phyloP scores from a whole-genome alignment of 2,888 invertebrate species.

The Leptopilina myrica region DNA sequence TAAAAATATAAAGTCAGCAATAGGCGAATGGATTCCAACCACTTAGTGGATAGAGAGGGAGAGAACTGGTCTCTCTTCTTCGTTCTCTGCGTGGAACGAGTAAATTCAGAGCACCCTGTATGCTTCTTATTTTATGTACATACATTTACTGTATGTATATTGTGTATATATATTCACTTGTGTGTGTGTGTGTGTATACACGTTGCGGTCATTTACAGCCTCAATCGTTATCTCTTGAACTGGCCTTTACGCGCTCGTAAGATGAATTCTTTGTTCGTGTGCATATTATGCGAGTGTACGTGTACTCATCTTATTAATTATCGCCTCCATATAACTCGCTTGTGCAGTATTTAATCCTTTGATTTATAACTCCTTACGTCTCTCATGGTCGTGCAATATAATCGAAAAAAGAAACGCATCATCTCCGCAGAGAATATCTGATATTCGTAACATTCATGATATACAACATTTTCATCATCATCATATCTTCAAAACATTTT shows the following conservation, averaged over 20 bases:
- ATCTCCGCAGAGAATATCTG: neutral
- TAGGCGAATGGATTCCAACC: conserved; percentile 25
- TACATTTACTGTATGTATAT: no score
- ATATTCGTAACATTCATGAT: neutral
- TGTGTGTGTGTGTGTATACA: neutral
- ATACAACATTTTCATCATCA: neutral
- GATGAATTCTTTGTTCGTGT: conserved; percentile 24
- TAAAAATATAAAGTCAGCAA: conserved; percentile 25
- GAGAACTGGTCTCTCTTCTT: neutral
- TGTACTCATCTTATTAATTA: conserved; percentile 40
- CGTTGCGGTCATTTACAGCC: conserved; percentile 33
- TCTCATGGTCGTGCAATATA: conserved; percentile 26
- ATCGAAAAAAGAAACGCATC: neutral
- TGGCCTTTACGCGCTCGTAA: conserved; percentile 12
- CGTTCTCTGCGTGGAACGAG: neutral
- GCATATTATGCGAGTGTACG: conserved; percentile 22
- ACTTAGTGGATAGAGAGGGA: conserved; percentile 2
- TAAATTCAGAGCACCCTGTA: conserved; percentile 37
- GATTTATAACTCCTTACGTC: conserved; percentile 10
- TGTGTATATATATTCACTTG: no score
- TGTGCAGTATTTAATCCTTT: conserved; percentile 33
- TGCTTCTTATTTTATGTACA: neutral
- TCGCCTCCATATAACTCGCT: conserved; percentile 32
- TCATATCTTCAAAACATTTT: neutral
- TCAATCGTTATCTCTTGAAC: conserved; percentile 28